Base-by-base conservation (phyloP, 64 coral and sea anemone genomes). In the Pocillopora verrucosa region DNA sequence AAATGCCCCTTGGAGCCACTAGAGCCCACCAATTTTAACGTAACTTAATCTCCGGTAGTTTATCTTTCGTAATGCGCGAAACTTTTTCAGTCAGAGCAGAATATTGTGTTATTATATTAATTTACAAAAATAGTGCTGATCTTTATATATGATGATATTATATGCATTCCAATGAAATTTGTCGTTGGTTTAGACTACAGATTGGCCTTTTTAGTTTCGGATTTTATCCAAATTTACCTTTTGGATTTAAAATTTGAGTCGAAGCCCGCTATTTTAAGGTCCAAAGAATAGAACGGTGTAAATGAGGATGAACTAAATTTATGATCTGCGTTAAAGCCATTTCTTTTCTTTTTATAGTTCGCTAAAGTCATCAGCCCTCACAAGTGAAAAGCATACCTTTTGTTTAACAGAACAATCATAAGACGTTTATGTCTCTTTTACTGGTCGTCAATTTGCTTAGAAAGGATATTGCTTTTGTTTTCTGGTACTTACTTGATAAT, bases 391-490 rank as follows among this genome's bases (percentile, higher is more conserved):
- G 22, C 56, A 2, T 12, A 13, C 60, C 67, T n/a, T 84, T 70
- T 85, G 82, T 85, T 72, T 22, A 72, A 41, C 67, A 45, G 20
- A 37, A 65, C 65, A 68, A 85, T 72, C 19, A 11, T 14, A 9
- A 58, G 64, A 16, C 63, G 45, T 68, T 65, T 41, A 83, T 83
- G 34, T 3, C 16, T 6, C 15, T 20, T 72, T 84, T 85, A 85
- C 11, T 83, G 82, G 63, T 72, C 35, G 63, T 72, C 70, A 84
- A 58, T 35, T 68, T 17, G 19, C 15, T 16, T n/a, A 70, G 22
- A 85, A 57, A 85, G 10, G 57, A 89, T 79, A 89, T 89, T 89
- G 59, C 75, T 65, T 56, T 51, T 89, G 60, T 77, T 78, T 89
- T 77, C 10, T 24, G 63, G 74, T 78, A 22, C 60, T 78, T 67